These are phyloP conservation scores for Gymnosoma rotundatum DNA, from an alignment of 2,888 invertebrate genomes.

Conservation along the genomic window DNA sequence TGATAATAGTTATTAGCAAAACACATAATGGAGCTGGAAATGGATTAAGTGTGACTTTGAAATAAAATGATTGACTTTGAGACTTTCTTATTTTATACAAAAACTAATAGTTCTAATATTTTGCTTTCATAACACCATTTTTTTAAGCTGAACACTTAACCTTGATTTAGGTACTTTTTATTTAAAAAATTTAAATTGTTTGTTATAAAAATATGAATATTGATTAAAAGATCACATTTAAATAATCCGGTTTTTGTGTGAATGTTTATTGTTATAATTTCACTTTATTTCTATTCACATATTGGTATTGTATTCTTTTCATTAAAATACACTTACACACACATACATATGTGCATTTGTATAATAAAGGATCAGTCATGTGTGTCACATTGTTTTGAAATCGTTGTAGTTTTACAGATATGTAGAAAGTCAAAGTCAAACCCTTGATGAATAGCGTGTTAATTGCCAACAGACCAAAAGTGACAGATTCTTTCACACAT, in stretches of 20 bases:
- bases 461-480: conserved; percentile 80
- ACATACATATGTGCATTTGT: not conserved
- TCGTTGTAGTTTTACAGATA: conserved; percentile 47
- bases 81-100: no score
- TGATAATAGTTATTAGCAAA: no score
- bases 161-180: not conserved
- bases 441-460: conserved; percentile 81
- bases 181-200: not conserved
- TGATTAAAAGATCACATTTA: conserved; percentile 59
- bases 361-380: conserved; percentile 53
- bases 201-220: conserved; percentile 25
- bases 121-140: not conserved
- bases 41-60: no score
- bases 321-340: not conserved
- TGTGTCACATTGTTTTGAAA: conserved; percentile 58
- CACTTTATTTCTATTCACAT: conserved; percentile 36
- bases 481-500: conserved; percentile 67
- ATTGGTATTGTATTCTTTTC: conserved; percentile 12
- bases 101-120: no score
- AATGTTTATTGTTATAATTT: conserved; percentile 41
- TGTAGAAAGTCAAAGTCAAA: conserved; percentile 71
- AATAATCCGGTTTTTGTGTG: conserved; percentile 67
- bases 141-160: not conserved
- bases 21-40: no score
- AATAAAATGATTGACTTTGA: no score